These are phyloP conservation scores for Epizoanthus illoricatus DNA, from an alignment of 92 coral and sea anemone genomes.

Conservation along the genomic window DNA sequence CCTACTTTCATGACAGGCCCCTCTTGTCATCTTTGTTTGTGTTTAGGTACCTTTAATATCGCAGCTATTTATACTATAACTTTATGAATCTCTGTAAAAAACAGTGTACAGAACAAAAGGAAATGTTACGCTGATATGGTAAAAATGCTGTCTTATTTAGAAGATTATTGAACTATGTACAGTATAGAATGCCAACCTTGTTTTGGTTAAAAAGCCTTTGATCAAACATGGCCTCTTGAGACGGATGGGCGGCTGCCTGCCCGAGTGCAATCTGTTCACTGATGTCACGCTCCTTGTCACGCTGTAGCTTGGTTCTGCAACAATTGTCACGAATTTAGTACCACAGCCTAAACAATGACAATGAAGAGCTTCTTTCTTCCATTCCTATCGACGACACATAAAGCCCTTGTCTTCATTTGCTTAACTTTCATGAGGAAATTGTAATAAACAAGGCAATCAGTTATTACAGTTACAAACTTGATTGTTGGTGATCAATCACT, in stretches of 20 bases:
- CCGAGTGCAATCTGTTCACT: slow-evolving; percentile 99
- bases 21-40: too few relatives aligned
- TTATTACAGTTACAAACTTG: too few relatives aligned
- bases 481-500: too few relatives aligned
- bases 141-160: background rate
- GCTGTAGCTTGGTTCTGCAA: slow-evolving; percentile 85
- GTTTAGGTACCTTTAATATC: too few relatives aligned
- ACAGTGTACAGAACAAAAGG: too few relatives aligned
- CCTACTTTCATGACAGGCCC: too few relatives aligned
- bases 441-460: too few relatives aligned
- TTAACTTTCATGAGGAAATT: too few relatives aligned
- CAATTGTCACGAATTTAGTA: background rate
- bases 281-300: slow-evolving; percentile 98
- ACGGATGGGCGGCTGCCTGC: slow-evolving; percentile 81
- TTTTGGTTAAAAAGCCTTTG: slow-evolving; percentile 94
- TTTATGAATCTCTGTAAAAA: too few relatives aligned
- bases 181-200: slow-evolving; percentile 51
- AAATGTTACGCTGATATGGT: too few relatives aligned
- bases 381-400: background rate
- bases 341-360: background rate
- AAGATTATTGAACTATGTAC: background rate
- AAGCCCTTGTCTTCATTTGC: too few relatives aligned
- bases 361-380: background rate
- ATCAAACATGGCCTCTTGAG: slow-evolving; percentile 97
- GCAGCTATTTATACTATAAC: too few relatives aligned